A percentile compares a stretch with the other conserved stretches of the same genome.
phyloP scores from a whole-genome alignment of 2,888 invertebrate species.

The Petrolisthes manimaculis region DNA sequence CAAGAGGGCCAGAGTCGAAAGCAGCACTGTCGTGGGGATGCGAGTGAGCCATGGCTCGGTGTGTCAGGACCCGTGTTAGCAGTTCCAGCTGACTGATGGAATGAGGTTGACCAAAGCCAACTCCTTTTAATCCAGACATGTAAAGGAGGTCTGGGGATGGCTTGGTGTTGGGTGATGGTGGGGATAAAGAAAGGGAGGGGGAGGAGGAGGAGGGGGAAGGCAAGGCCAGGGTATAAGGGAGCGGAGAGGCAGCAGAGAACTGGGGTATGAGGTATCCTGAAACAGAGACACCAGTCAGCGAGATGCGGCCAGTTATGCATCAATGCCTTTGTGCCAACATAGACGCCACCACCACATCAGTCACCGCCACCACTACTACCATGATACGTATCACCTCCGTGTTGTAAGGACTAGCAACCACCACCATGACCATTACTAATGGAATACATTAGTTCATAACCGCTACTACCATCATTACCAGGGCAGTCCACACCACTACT shows the following conservation, averaged over 20 bases:
- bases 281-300: conserved; percentile 20
- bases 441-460: background rate
- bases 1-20: background rate
- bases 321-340: conserved; percentile 19
- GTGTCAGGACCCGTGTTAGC: conserved; percentile 19
- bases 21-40: background rate
- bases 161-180: conserved; percentile 16
- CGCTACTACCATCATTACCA: background rate
- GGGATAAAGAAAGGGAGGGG: background rate
- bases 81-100: conserved; percentile 28
- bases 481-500: background rate
- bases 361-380: background rate
- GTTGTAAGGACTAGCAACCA: background rate
- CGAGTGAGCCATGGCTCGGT: background rate
- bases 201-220: background rate
- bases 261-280: conserved; percentile 31
- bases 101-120: conserved; percentile 16
- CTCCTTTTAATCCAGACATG: conserved; percentile 7
- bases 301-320: conserved; percentile 24
- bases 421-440: background rate
- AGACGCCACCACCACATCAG: background rate
- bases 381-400: background rate
- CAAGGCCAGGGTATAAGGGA: background rate
- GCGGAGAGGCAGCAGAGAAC: background rate
- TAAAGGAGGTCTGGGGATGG: conserved; percentile 26